Percentiles rank a stretch among this genome's conserved stretches.
phyloP scores from a whole-genome alignment of 2,888 invertebrate species.

The Hedychridium roseum region DNA sequence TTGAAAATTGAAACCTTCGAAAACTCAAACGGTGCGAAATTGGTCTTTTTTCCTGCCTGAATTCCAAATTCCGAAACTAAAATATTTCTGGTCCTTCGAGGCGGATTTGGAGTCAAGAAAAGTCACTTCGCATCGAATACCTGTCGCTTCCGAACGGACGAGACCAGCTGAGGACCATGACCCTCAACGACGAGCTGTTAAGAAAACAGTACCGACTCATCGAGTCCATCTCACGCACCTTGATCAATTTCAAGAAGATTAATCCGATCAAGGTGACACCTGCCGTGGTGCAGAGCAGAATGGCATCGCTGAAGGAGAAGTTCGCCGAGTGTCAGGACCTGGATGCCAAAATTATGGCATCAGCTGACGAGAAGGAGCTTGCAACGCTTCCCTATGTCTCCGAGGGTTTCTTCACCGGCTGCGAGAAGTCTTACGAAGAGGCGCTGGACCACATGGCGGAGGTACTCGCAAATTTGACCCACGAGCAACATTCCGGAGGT shows the following conservation, averaged over 20 bases:
- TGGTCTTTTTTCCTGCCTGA: too few species aligned
- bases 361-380: neutral
- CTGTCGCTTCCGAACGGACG: too few species aligned
- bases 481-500: neutral
- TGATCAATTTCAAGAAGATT: neutral
- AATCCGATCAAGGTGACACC: neutral
- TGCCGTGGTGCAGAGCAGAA: neutral
- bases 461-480: neutral
- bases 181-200: too few species aligned
- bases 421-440: neutral
- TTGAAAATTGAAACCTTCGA: too few species aligned
- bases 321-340: neutral
- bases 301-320: neutral
- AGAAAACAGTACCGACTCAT: neutral
- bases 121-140: too few species aligned
- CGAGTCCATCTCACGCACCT: neutral
- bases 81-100: too few species aligned
- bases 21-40: too few species aligned
- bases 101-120: too few species aligned
- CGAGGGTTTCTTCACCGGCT: neutral
- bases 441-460: neutral
- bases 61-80: too few species aligned
- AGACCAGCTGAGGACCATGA: too few species aligned
- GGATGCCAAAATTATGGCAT: neutral
- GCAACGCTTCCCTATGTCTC: too few species aligned